Evolutionary conservation across 1,140 invertebrate genomes (phyloP).

Genomic region (Pinna nobilis): DNA sequence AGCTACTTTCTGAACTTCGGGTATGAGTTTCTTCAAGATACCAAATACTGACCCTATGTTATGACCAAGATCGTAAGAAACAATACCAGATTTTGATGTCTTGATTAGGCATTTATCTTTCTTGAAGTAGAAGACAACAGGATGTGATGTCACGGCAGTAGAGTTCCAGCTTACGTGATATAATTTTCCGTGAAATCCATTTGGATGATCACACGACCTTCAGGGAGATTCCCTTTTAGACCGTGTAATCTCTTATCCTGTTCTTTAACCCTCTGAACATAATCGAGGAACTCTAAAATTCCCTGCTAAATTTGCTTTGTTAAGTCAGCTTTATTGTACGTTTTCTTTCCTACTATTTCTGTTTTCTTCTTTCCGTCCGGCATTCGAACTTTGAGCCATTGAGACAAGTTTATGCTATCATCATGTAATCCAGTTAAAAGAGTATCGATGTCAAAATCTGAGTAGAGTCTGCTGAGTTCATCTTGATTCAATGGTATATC

Average conservation of each 20-base stretch:
- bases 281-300: conserved; percentile 24
- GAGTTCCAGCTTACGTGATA: conserved; percentile 32
- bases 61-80: conserved; percentile 33
- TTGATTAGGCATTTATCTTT: neutral
- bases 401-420: neutral
- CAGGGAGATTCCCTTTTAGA: conserved; percentile 33
- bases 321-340: conserved; percentile 10
- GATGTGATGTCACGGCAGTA: conserved; percentile 39
- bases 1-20: neutral
- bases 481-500: conserved; percentile 23
- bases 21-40: conserved; percentile 33
- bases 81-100: conserved; percentile 31
- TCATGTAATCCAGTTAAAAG: too few species aligned
- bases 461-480: conserved; percentile 13
- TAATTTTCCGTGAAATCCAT: conserved; percentile 51
- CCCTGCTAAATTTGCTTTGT: conserved; percentile 11
- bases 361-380: conserved; percentile 23
- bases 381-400: conserved; percentile 21
- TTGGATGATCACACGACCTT: conserved; percentile 33
- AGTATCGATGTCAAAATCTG: too few species aligned
- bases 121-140: conserved; percentile 33
- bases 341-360: conserved; percentile 20
- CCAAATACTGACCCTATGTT: conserved; percentile 22
- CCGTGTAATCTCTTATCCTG: conserved; percentile 36
- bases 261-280: conserved; percentile 24